Percentiles rank a stretch among this genome's conserved stretches.
Conservation (phyloP, 2,797 vertebrate genomes). For the Otolemur crassicaudatus region DNA sequence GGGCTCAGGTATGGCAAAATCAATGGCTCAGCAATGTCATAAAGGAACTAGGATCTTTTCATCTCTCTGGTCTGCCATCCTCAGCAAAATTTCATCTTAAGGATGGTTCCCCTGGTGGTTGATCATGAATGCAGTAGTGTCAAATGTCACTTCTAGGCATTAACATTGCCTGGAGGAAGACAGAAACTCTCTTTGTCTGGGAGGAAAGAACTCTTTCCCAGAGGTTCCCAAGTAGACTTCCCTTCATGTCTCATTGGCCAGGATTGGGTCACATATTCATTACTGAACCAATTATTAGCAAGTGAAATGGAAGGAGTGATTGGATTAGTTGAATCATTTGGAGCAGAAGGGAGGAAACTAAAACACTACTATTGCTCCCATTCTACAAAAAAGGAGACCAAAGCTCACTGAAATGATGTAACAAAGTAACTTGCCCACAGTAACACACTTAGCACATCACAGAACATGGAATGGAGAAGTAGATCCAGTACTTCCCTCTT, state of each 20-base stretch:
- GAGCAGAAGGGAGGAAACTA: slow-evolving; percentile 12
- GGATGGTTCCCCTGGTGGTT: not conserved
- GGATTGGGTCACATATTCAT: not conserved
- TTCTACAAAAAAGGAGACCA: slow-evolving; percentile 29
- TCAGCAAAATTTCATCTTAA: slow-evolving; percentile 38
- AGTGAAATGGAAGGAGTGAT: not conserved
- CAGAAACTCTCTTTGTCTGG: not conserved
- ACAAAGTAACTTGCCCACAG: slow-evolving; percentile 30
- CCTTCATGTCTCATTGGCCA: slow-evolving; percentile 8
- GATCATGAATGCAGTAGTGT: not conserved
- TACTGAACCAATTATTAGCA: slow-evolving; percentile 1
- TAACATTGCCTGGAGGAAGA: not conserved
- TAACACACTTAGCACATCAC: slow-evolving; percentile 20
- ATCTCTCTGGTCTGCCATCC: not conserved
- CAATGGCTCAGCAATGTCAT: not conserved
- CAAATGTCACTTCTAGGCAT: not conserved
- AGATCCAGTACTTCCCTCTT: slow-evolving; percentile 24
- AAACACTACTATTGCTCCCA: not conserved
- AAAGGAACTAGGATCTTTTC: not conserved
- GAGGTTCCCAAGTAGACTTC: not conserved
- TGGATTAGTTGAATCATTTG: slow-evolving; percentile 26
- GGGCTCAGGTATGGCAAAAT: not conserved
- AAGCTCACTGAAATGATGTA: not conserved
- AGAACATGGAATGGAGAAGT: slow-evolving; percentile 12
- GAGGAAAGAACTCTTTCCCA: slow-evolving; percentile 17